These are phyloP conservation scores for Drosophila macrothrix DNA, from an alignment of 2,888 invertebrate genomes.

Conservation along the genomic window DNA sequence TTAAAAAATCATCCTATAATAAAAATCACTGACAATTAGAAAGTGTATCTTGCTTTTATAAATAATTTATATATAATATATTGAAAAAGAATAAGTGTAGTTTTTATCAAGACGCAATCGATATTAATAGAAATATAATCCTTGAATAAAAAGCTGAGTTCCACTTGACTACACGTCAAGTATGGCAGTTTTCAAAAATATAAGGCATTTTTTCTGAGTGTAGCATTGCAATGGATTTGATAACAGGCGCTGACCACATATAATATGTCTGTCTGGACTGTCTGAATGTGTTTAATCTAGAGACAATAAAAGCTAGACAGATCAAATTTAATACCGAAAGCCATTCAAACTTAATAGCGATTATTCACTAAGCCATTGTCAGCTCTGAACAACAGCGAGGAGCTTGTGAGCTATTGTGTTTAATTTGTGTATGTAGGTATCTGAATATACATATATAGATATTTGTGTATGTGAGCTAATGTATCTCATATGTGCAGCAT, in stretches of 20 bases:
- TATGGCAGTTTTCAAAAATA: not conserved
- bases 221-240: not conserved
- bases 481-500: not conserved
- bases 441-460: not conserved
- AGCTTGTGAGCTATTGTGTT: not conserved
- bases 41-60: not conserved
- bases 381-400: not conserved
- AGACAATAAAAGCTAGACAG: not conserved
- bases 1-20: not conserved
- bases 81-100: not conserved
- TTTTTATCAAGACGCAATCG: not conserved
- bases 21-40: not conserved
- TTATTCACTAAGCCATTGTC: constrained; percentile 1
- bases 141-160: not conserved
- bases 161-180: not conserved
- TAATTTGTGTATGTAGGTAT: not conserved
- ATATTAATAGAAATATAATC: not conserved
- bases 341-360: not conserved
- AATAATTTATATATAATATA: not conserved
- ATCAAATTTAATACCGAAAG: constrained; percentile 4
- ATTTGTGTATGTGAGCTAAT: not conserved
- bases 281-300: not conserved
- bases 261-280: not conserved
- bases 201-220: not conserved
- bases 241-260: not conserved